Percentiles rank a stretch among this genome's conserved stretches.
phyloP scores from a whole-genome alignment of 2,797 vertebrate species.

The Lepilemur septentrionalis region DNA sequence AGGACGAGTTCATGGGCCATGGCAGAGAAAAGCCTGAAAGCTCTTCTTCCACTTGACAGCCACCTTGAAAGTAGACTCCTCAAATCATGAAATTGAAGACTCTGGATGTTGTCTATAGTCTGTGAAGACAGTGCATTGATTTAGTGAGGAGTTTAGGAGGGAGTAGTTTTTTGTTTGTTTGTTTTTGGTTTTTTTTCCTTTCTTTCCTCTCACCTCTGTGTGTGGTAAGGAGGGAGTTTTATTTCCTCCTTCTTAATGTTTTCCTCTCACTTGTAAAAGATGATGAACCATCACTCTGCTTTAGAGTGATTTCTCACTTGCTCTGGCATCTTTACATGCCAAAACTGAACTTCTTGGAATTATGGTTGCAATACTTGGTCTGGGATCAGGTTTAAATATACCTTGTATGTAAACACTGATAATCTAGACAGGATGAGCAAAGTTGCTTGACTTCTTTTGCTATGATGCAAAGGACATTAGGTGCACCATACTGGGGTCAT shows the following conservation, averaged over 20 bases:
- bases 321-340: background rate
- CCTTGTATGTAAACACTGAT: constrained; percentile 6
- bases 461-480: background rate
- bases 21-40: constrained; percentile 88
- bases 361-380: background rate
- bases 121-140: constrained; percentile 1
- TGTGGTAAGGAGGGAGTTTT: background rate
- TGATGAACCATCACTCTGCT: background rate
- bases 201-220: too few relatives aligned
- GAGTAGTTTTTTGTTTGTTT: background rate
- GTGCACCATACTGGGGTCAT: background rate
- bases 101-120: background rate
- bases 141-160: background rate
- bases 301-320: background rate
- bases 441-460: background rate
- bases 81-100: background rate
- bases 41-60: constrained; percentile 83
- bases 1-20: constrained; percentile 91
- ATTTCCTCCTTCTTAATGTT: constrained; percentile 79
- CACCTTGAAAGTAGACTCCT: background rate
- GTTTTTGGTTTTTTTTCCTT: too few relatives aligned
- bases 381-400: constrained; percentile 31
- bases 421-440: background rate
- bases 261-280: background rate
- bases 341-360: constrained; percentile 1